A percentile compares a stretch with the other conserved stretches of the same genome.
phyloP scores from a whole-genome alignment of 2,888 invertebrate genomes.

The Hymenopus coronatus region DNA sequence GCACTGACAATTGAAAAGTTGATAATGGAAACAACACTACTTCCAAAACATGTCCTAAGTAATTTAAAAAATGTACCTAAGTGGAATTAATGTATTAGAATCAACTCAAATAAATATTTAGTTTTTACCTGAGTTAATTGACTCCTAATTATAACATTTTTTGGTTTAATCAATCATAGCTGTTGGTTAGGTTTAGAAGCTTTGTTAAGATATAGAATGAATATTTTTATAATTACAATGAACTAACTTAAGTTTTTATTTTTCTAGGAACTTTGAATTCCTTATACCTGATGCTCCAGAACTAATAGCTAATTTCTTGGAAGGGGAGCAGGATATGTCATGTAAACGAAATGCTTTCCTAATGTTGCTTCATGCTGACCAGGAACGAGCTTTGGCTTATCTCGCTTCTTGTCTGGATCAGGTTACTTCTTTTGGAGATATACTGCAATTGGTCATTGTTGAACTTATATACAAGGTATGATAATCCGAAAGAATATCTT shows the following conservation, averaged over 20 bases:
- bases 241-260: background rate
- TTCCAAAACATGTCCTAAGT: too few relatives aligned
- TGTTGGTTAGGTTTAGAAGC: too few relatives aligned
- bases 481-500: background rate
- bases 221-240: constrained; percentile 12
- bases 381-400: constrained; percentile 89
- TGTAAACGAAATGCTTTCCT: constrained; percentile 98
- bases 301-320: constrained; percentile 88
- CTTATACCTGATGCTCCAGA: constrained; percentile 99
- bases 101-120: too few relatives aligned
- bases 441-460: constrained; percentile 95
- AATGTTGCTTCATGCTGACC: constrained; percentile 96
- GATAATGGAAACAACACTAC: too few relatives aligned
- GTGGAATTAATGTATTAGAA: too few relatives aligned
- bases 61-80: too few relatives aligned
- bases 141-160: too few relatives aligned
- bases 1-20: too few relatives aligned
- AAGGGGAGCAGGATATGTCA: constrained; percentile 97
- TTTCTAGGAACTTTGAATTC: constrained; percentile 87
- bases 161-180: too few relatives aligned
- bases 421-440: constrained; percentile 93
- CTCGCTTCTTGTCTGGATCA: constrained; percentile 91
- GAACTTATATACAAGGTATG: constrained; percentile 95
- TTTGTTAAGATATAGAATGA: too few relatives aligned
- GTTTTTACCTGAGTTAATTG: background rate